Base-by-base conservation (phyloP, 2,797 vertebrate genomes). In the Phataginus tetradactyla region DNA sequence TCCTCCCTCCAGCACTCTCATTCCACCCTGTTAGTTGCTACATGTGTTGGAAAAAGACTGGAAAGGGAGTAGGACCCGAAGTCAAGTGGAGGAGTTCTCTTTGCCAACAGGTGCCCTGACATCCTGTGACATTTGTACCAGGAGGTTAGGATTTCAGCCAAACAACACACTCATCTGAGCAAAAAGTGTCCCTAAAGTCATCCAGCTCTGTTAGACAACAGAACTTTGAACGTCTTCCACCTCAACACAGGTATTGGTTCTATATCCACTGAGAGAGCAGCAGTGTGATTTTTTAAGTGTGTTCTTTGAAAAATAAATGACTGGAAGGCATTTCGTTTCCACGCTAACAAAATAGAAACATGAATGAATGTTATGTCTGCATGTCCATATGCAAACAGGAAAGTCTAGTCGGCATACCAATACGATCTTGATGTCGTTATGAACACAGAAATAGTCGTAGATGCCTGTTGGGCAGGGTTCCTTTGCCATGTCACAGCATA, bases 311-410 rank as follows among this genome's bases (percentile, higher is more conserved):
- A 92, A 89, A 83, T 51, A 74, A 88, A 61, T 55, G 79, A 85
- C 37, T 63, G 74, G 5, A 34, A 83, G 15, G 12, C 68, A 86
- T 88, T 88, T 95, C 68, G 23, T 90, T 87, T 92, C 78, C 32
- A 90, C 9, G 92, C 53, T 61, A 88, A 93, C 42, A 85, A 34
- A 86, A 94, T 32, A 64, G 51, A 95, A 96, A 90, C 32, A 32
- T 39, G 66, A 91, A 78, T 95, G 42, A 69, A 29, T 61, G 90
- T 89, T 75, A 77, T 86, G 49, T 94, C 74, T 84, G 20, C 27
- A 15, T 64, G 32, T 55, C 94, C 72, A 23, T 42, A 49, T 61
- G 32, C 68, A 69, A 92, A 64, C 80, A 37, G 51, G 64, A 94
- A 96, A 90, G 51, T 66, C 92, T 90, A 51, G 42, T 61, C 89